These are phyloP conservation scores for Drosophila fungiperda DNA, from an alignment of 2,888 invertebrate species.

Conservation along the genomic window DNA sequence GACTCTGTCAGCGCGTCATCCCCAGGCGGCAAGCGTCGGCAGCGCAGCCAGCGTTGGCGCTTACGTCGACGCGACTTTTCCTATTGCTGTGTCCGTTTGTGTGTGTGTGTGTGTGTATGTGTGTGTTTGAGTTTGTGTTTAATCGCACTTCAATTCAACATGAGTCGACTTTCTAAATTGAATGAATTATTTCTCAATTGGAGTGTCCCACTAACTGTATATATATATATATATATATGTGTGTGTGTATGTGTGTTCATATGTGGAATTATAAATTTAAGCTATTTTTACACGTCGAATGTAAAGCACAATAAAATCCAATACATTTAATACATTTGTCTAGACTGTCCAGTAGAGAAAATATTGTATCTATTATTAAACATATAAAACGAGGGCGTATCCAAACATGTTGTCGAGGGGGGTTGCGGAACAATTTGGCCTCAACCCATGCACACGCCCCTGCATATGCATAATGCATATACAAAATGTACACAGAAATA, in stretches of 20 bases:
- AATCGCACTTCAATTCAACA: conserved; percentile 55
- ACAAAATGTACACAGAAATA: neutral
- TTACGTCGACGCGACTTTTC: conserved; percentile 24
- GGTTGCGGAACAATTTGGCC: neutral
- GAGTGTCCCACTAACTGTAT: conserved; percentile 44
- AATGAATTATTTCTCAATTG: conserved; percentile 61
- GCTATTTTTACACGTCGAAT: conserved; percentile 61
- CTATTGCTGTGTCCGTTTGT: conserved; percentile 8
- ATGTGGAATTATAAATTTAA: conserved; percentile 39
- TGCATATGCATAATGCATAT: neutral
- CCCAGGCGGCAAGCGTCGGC: conserved; percentile 37
- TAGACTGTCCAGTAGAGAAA: conserved; percentile 36
- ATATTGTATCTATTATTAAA: conserved; percentile 28
- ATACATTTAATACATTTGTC: conserved; percentile 50
- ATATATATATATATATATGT: conserved; percentile 7
- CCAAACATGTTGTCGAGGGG: neutral
- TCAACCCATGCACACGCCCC: neutral
- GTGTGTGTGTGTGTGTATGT: conserved; percentile 18
- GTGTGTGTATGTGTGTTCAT: conserved; percentile 23
- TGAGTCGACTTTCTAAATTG: conserved; percentile 64
- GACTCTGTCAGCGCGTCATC: conserved; percentile 55
- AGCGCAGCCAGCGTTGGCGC: conserved; percentile 41
- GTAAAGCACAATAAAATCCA: conserved; percentile 20
- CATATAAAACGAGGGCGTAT: neutral
- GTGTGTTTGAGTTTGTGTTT: conserved; percentile 22